These are phyloP conservation scores for Antheraea pernyi DNA, from an alignment of 1,140 invertebrate species.

Conservation along the genomic window DNA sequence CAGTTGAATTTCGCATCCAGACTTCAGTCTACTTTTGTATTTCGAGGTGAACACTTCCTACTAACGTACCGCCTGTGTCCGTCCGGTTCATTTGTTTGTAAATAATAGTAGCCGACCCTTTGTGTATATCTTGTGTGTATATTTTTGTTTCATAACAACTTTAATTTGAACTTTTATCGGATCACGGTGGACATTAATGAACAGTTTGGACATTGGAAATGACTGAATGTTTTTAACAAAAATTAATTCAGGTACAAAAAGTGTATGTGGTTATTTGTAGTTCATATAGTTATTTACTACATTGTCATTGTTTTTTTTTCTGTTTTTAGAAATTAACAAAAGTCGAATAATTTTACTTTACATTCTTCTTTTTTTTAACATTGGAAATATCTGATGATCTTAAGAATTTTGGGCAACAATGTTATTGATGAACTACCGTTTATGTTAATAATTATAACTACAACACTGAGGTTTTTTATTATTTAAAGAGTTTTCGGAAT, in stretches of 20 bases:
- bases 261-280: not conserved
- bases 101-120: conserved; percentile 60
- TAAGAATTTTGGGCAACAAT: too few species aligned
- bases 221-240: not conserved
- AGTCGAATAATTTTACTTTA: too few species aligned
- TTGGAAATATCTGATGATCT: too few species aligned
- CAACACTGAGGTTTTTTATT: too few species aligned
- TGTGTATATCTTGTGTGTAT: conserved; percentile 27
- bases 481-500: too few species aligned
- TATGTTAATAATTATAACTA: too few species aligned
- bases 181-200: conserved; percentile 8
- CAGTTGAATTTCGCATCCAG: conserved; percentile 59
- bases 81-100: conserved; percentile 54
- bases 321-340: too few species aligned
- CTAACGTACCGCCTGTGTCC: conserved; percentile 23
- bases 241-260: not conserved
- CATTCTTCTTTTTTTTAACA: too few species aligned
- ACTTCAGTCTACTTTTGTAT: conserved; percentile 67
- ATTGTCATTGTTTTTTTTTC: too few species aligned
- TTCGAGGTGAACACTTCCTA: conserved; percentile 53
- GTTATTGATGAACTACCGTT: too few species aligned
- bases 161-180: not conserved
- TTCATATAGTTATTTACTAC: too few species aligned
- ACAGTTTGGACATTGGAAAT: conserved; percentile 11
- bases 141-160: not conserved